Base-by-base conservation (phyloP, 1,140 invertebrate species). In the Harpegnathos saltator region DNA sequence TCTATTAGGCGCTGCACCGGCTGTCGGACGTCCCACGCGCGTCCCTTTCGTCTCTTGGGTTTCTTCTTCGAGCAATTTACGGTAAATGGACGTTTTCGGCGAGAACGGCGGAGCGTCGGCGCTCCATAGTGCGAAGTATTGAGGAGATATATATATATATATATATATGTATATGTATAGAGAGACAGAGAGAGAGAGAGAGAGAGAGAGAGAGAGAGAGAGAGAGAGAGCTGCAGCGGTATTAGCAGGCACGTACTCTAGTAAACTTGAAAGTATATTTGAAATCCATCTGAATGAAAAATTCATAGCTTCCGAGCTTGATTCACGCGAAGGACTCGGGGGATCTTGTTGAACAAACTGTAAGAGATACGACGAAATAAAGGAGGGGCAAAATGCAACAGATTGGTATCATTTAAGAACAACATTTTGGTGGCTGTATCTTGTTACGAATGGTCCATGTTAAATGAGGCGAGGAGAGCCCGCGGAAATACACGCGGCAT, bases 391-490 rank as follows among this genome's bases (percentile, higher is more conserved):
- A 58, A 58, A 78, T 73, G 82, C 81, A 84, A 87, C 72, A 87
- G 80, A 87, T 87, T 80, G 82, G 15, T 24, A 58, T 52, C 44
- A 62, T 50, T 80, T 29, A 19, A 63, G 1, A 62, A 71, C 82
- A 84, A 73, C 66, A 74, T 22, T 84, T 84, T 44, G 63, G 50
- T 66, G 61, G 52, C 26, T 22, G 7, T 24, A 61, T n/a, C 52
- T 54, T 33, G 38, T 65, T 80, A 44, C 44, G 81, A 83, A 72
- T 50, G 68, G 52, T 26, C 48, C 80, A 54, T 50, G 85, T 80
- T 87, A 87, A 87, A 86, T 73, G 59, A 82, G 66, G 72, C 52
- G 33, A 17, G 9, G 85, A 86, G 71, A 69, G 48, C 52, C 54
- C 52, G 33, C n/a, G 44, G 15, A 72, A 44, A 9, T 11, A 22